Evolutionary conservation across 2,113 vertebrate genomes (phyloP).

Genomic region (Sylvilagus bachmani): DNA sequence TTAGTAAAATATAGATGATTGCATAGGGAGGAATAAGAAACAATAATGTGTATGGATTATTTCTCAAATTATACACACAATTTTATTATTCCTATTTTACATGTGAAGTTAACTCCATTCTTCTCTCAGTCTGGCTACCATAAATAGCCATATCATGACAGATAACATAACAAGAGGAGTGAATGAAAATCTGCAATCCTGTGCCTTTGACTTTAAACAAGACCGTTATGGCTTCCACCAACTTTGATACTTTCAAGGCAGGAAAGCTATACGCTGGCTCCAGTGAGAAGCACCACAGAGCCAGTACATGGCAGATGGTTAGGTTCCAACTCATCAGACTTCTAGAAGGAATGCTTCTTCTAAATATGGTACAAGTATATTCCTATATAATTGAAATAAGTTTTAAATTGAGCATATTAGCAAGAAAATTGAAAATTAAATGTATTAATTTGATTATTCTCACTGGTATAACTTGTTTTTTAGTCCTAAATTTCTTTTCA

Average conservation of each 20-base stretch:
- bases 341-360: not conserved
- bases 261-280: not conserved
- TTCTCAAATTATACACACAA: not conserved
- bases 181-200: not conserved
- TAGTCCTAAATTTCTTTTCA: not conserved
- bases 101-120: not conserved
- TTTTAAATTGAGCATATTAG: not conserved
- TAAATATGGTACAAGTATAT: not conserved
- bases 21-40: not conserved
- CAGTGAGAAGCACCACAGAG: not conserved
- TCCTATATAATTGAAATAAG: not conserved
- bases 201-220: not conserved
- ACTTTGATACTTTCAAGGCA: fast-evolving
- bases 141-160: not conserved
- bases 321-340: not conserved
- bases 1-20: not conserved
- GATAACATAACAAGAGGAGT: not conserved
- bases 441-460: not conserved
- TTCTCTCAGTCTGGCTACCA: not conserved
- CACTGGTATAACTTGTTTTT: not conserved
- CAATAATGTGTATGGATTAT: not conserved
- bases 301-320: not conserved
- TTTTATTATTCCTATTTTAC: not conserved
- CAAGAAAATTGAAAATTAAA: not conserved
- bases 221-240: not conserved